phyloP scores from a whole-genome alignment of 2,113 vertebrate genomes.

The Cryptoleucopteryx plumbea region DNA sequence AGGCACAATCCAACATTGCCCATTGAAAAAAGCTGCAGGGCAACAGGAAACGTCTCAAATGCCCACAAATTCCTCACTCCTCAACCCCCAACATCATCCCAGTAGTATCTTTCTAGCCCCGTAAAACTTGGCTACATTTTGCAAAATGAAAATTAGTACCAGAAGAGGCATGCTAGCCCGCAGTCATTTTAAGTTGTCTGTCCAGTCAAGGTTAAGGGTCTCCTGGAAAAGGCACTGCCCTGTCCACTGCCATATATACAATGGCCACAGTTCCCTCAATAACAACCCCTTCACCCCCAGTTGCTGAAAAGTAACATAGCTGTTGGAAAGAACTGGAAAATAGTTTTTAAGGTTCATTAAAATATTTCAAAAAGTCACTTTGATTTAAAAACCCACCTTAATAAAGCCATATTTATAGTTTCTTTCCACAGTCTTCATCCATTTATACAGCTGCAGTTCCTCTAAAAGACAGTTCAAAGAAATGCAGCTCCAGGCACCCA shows the following conservation, averaged over 20 bases:
- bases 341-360: constrained; percentile 43
- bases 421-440: constrained; percentile 53
- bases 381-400: constrained; percentile 50
- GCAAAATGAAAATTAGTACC: neutral
- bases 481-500: constrained; percentile 47
- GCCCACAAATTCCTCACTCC: neutral
- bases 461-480: constrained; percentile 55
- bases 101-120: neutral
- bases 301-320: neutral
- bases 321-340: constrained; percentile 20
- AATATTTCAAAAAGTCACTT: constrained; percentile 52
- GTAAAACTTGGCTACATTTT: neutral
- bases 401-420: constrained; percentile 53
- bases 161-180: neutral
- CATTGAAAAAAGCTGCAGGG: neutral
- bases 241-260: neutral
- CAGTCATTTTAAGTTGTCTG: neutral
- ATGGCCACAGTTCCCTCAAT: neutral
- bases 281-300: neutral
- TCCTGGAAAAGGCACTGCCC: neutral
- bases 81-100: neutral
- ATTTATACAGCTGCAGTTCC: constrained; percentile 55
- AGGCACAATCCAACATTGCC: neutral
- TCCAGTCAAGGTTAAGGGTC: neutral
- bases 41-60: neutral